Conservation (phyloP, 2,888 invertebrate genomes). For the Melitaea athalia region DNA sequence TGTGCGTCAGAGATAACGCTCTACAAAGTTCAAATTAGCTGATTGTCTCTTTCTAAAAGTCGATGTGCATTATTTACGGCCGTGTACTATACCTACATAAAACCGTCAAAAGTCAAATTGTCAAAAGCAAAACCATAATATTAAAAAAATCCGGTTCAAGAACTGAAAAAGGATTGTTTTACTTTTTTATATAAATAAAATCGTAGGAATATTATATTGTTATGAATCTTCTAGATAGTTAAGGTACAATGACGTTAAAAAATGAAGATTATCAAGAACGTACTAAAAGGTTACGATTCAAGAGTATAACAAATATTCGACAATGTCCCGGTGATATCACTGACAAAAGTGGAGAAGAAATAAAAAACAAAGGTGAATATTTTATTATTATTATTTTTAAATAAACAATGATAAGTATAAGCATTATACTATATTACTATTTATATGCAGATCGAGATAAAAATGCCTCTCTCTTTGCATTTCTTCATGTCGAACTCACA, state of each 20-base stretch:
- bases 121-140: not conserved
- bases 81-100: too few relatives aligned
- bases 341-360: conserved; percentile 63
- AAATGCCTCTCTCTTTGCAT: conserved; percentile 82
- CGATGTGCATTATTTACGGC: too few relatives aligned
- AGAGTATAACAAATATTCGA: conserved; percentile 63
- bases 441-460: conserved; percentile 66
- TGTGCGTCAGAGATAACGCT: too few relatives aligned
- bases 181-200: conserved; percentile 10
- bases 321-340: conserved; percentile 60
- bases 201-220: conserved; percentile 31
- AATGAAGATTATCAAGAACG: conserved; percentile 69
- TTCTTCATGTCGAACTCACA: conserved; percentile 93
- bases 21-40: too few relatives aligned
- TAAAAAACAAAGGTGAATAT: conserved; percentile 62
- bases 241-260: conserved; percentile 59
- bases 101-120: too few relatives aligned
- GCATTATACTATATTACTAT: not conserved
- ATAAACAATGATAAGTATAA: not conserved
- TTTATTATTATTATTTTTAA: not conserved
- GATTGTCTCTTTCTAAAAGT: too few relatives aligned
- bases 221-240: conserved; percentile 26
- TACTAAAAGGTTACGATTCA: conserved; percentile 75
- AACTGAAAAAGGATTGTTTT: not conserved
- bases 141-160: not conserved